These are phyloP conservation scores for Leptinotarsa texana DNA, from an alignment of 1,140 invertebrate species.

Conservation along the genomic window DNA sequence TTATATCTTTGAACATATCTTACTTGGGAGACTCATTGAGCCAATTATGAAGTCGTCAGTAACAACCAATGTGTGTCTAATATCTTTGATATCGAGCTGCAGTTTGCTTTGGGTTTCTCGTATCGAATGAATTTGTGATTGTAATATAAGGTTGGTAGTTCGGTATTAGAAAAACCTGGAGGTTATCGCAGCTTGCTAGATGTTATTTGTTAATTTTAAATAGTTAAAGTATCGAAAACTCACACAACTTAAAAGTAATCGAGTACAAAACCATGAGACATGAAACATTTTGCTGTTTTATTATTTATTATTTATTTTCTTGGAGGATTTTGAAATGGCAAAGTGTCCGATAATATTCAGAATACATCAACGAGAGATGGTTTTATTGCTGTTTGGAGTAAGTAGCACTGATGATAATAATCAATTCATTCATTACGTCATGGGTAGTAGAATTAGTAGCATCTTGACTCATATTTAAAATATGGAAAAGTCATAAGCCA, in stretches of 20 bases:
- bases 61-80: background rate
- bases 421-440: too few species aligned
- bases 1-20: too few species aligned
- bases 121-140: conserved; percentile 23
- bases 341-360: conserved; percentile 22
- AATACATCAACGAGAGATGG: conserved; percentile 16
- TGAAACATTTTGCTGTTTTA: conserved; percentile 28
- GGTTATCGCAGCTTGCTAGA: conserved; percentile 13
- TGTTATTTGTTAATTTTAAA: conserved; percentile 29
- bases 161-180: conserved; percentile 11
- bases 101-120: conserved; percentile 1
- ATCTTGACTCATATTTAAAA: too few species aligned
- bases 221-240: conserved; percentile 17
- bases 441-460: too few species aligned
- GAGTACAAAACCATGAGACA: conserved; percentile 31
- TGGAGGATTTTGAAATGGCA: conserved; percentile 26
- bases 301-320: conserved; percentile 29
- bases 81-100: conserved; percentile 10
- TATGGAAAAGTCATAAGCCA: too few species aligned
- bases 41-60: background rate
- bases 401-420: too few species aligned
- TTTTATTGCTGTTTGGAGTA: background rate
- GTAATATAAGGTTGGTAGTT: conserved; percentile 29
- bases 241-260: conserved; percentile 31
- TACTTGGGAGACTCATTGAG: too few species aligned